Base-by-base conservation (phyloP, 1,140 invertebrate genomes). In the Tetraneura akinire region DNA sequence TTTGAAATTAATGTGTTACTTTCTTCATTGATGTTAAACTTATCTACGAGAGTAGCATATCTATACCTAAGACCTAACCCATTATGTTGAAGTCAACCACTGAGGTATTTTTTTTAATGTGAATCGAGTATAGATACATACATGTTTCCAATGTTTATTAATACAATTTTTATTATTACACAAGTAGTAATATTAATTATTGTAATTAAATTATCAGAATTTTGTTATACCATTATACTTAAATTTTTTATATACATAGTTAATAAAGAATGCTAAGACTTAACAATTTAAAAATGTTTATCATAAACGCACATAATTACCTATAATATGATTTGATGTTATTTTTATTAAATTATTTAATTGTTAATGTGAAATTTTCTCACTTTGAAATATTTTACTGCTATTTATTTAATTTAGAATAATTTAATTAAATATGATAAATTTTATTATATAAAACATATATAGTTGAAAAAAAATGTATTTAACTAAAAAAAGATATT, bases 241-340 rank as follows among this genome's bases (percentile, higher is more conserved):
- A 3, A 70, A 49, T 29, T 26, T 70, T 49, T 2, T 14, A 18
- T 49, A 14, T 70, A 70, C 49, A 49, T 23, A 49, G 49, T 49
- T n/a, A 70, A 49, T 49, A 70, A 42, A 11, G 11, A 42, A 29
- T 11, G 21, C 11, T 49, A 49, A 70, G 64, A 68, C 64, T 66
- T 21, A 45, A 68, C 45, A 68, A 68, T n/a, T 45, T 68, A 68
- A 45, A 37, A 66, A 66, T 45, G 29, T 45, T 68, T 68, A 64
- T 68, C n/a, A 21, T 68, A 68, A 21, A 42, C 10, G 3, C 45
- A 23, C n/a, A 21, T 23, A 45, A 6, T 18, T 53, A 66, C 37
- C n/a, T n/a, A n/a, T n/a, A n/a, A n/a, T n/a, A 66, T n/a, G 4
- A 23, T 66, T 66, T 21, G n/a, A 37, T n/a, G 62, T 37, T 9